Conservation (phyloP, 2,113 vertebrate species). For the Colinus virginianus region DNA sequence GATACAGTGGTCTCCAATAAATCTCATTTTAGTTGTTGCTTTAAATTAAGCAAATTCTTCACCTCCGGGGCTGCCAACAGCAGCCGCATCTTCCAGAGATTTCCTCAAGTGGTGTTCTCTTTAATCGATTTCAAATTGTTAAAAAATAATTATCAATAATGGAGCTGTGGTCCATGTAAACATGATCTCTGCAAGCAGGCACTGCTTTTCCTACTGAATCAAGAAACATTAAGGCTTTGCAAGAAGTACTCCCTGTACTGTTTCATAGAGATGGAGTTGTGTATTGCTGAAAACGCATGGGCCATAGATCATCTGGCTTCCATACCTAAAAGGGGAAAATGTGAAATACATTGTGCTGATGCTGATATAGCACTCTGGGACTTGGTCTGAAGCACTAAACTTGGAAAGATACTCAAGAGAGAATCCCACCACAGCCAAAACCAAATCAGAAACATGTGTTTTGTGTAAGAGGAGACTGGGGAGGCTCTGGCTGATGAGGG, state of each 20-base stretch:
- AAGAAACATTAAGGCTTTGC: background rate
- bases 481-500: background rate
- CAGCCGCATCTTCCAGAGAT: background rate
- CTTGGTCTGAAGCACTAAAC: background rate
- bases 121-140: background rate
- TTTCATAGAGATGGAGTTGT: background rate
- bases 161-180: background rate
- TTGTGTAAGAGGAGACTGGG: background rate
- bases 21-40: background rate
- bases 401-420: background rate
- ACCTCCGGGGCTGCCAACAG: background rate
- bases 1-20: background rate
- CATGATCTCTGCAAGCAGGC: background rate
- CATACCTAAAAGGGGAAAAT: background rate
- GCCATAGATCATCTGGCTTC: background rate
- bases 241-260: background rate
- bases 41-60: background rate
- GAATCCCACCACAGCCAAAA: accelerated
- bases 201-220: background rate
- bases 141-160: background rate
- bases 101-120: background rate
- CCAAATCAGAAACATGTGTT: background rate
- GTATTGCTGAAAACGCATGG: background rate
- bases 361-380: background rate
- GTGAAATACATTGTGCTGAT: accelerated